phyloP scores from a whole-genome alignment of 2,888 invertebrate species.

The Tachina lurida region DNA sequence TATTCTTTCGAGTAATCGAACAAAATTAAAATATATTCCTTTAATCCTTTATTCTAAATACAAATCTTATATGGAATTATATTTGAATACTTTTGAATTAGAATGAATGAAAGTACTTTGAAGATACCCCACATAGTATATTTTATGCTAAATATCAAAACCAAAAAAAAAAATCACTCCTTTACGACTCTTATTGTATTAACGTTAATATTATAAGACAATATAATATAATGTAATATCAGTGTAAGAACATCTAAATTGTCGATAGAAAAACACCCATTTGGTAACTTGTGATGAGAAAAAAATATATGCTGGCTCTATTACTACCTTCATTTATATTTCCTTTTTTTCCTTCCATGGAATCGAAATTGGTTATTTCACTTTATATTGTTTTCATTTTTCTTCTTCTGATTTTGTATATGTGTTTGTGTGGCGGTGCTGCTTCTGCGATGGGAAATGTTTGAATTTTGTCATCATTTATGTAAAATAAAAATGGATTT shows the following conservation, averaged over 20 bases:
- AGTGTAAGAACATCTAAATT: constrained; percentile 55
- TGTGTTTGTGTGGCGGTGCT: constrained; percentile 7
- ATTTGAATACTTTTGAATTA: too few relatives aligned
- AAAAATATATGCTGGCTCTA: constrained; percentile 22
- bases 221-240: constrained; percentile 55
- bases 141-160: too few relatives aligned
- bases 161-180: constrained; percentile 26
- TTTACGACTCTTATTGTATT: constrained; percentile 1
- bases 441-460: constrained; percentile 37
- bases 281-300: constrained; percentile 22
- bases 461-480: constrained; percentile 76
- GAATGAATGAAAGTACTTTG: too few relatives aligned
- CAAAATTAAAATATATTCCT: too few relatives aligned
- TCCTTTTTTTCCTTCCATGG: neutral
- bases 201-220: constrained; percentile 36
- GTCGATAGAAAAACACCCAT: constrained; percentile 55
- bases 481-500: constrained; percentile 80
- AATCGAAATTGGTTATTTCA: constrained; percentile 24
- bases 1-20: too few relatives aligned
- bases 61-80: too few relatives aligned
- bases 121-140: too few relatives aligned
- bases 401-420: neutral
- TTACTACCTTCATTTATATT: constrained; percentile 26
- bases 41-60: too few relatives aligned
- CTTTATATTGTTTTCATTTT: too few relatives aligned